These are phyloP conservation scores for Argyrosomus japonicus DNA, from an alignment of 2,113 vertebrate species.

Conservation along the genomic window DNA sequence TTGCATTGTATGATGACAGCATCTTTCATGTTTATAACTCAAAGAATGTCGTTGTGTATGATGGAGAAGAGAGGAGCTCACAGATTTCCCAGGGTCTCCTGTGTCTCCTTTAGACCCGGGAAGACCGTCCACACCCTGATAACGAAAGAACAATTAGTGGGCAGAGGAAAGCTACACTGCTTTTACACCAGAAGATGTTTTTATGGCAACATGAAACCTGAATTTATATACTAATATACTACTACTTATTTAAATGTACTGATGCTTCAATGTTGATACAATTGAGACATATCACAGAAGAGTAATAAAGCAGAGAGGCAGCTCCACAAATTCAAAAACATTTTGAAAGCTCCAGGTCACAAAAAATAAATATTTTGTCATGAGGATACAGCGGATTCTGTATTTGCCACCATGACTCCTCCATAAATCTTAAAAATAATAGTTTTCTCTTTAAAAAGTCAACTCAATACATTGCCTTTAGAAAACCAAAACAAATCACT, in stretches of 20 bases:
- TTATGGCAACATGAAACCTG: background rate
- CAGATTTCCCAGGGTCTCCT: conserved; percentile 93
- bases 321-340: background rate
- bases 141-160: conserved; percentile 5
- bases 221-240: too few species aligned
- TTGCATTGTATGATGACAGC: background rate
- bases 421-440: conserved; percentile 2
- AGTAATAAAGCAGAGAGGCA: background rate
- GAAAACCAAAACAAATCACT: too few species aligned
- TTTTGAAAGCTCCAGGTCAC: background rate
- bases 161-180: background rate
- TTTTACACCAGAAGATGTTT: background rate
- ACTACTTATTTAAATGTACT: too few species aligned
- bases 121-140: conserved; percentile 92
- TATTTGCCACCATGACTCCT: background rate
- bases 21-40: background rate
- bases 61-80: conserved; percentile 76
- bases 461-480: too few species aligned
- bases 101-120: conserved; percentile 94
- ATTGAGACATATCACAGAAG: background rate
- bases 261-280: background rate
- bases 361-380: background rate
- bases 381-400: background rate
- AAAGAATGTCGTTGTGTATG: background rate
- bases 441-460: too few species aligned